phyloP scores from a whole-genome alignment of 2,113 vertebrate species.

The Xiphophorus maculatus region DNA sequence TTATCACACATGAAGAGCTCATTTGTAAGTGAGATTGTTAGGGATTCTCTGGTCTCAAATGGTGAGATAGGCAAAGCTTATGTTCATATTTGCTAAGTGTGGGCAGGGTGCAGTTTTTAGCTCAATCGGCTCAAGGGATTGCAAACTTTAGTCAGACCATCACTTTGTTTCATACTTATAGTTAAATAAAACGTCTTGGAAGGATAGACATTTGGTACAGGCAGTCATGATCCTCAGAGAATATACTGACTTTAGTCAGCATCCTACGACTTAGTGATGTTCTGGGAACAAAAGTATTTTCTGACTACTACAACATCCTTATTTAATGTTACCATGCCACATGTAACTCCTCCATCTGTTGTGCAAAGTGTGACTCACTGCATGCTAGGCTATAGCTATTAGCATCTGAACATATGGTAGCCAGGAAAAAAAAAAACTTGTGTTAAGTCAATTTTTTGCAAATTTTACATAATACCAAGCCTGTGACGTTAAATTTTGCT shows the following conservation, averaged over 20 bases:
- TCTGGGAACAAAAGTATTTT: slow-evolving; percentile 21
- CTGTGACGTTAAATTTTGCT: no score
- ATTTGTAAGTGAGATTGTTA: slow-evolving; percentile 16
- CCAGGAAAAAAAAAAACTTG: neutral
- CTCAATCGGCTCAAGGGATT: neutral
- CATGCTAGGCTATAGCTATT: neutral
- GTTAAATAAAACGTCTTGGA: neutral
- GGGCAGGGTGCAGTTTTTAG: slow-evolving; percentile 27
- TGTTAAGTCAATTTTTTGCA: neutral
- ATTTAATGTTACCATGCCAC: slow-evolving; percentile 8
- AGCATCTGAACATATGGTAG: slow-evolving; percentile 1
- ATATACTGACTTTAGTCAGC: neutral
- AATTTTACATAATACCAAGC: neutral
- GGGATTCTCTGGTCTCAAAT: slow-evolving; percentile 4
- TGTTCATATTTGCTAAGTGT: slow-evolving; percentile 29
- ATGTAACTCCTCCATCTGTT: slow-evolving; percentile 4
- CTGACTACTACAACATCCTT: slow-evolving; percentile 32
- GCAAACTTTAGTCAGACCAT: neutral
- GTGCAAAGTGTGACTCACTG: slow-evolving; percentile 42
- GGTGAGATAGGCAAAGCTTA: slow-evolving; percentile 19
- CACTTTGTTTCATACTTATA: neutral
- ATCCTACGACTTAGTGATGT: slow-evolving; percentile 8
- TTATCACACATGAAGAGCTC: slow-evolving; percentile 29
- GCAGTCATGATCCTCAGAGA: neutral
- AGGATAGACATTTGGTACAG: neutral